A percentile compares a stretch with the other conserved stretches of the same genome.
These are phyloP conservation scores for Hyposoter didymator DNA, from an alignment of 2,888 invertebrate species.

Conservation along the genomic window DNA sequence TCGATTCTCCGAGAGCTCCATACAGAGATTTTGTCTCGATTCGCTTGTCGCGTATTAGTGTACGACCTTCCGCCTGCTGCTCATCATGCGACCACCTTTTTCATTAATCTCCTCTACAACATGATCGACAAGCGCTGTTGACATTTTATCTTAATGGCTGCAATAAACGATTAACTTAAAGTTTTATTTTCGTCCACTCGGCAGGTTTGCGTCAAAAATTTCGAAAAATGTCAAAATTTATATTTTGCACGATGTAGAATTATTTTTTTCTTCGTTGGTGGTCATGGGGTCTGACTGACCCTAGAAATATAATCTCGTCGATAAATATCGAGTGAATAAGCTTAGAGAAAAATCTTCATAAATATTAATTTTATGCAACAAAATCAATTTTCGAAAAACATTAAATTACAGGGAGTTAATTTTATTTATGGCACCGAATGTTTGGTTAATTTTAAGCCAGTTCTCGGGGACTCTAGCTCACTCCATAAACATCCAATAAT, in stretches of 20 bases:
- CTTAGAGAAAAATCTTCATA: neutral
- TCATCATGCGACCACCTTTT: neutral
- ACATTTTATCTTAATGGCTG: neutral
- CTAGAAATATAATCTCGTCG: neutral
- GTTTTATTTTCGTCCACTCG: neutral
- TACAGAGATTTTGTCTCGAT: constrained; percentile 1
- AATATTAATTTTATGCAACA: too few relatives aligned
- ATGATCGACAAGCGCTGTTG: neutral
- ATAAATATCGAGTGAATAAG: neutral
- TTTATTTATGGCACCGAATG: neutral
- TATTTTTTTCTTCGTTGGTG: neutral
- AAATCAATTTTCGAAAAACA: too few relatives aligned
- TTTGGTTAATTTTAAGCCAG: neutral
- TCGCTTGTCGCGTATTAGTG: neutral
- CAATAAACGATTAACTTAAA: neutral
- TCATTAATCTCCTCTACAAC: neutral
- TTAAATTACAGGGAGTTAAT: neutral
- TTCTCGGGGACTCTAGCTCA: neutral
- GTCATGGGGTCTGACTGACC: neutral
- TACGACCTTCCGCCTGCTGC: neutral
- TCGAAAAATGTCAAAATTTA: neutral
- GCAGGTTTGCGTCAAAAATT: neutral
- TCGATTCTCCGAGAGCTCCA: constrained; percentile 21
- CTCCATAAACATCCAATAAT: constrained; percentile 1
- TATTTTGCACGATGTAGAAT: neutral